Percentiles rank a stretch among this genome's conserved stretches.
phyloP scores from a whole-genome alignment of 2,888 invertebrate species.

The Agrilus biguttatus region DNA sequence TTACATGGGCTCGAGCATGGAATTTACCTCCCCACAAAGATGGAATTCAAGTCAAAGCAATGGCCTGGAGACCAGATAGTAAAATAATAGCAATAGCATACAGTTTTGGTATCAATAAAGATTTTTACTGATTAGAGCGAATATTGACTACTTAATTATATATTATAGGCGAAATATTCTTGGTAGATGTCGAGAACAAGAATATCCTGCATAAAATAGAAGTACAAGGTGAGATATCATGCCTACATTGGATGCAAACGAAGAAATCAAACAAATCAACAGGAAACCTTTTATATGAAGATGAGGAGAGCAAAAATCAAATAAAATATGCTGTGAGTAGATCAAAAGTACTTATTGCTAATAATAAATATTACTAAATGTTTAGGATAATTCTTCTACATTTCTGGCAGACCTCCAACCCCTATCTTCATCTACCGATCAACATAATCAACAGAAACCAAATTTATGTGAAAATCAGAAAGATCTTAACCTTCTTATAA shows the following conservation, averaged over 20 bases:
- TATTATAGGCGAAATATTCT: constrained; percentile 45
- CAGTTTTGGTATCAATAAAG: constrained; percentile 42
- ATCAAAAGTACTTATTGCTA: too few species aligned
- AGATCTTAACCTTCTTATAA: constrained; percentile 59
- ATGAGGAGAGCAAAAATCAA: constrained; percentile 19
- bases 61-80: constrained; percentile 92
- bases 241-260: constrained; percentile 51
- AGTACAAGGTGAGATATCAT: constrained; percentile 49
- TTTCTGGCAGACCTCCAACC: constrained; percentile 38
- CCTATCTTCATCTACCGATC: constrained; percentile 32
- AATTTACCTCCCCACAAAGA: constrained; percentile 63
- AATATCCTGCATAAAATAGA: constrained; percentile 54
- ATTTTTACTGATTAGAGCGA: not conserved
- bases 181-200: constrained; percentile 79
- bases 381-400: constrained; percentile 26
- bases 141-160: not conserved
- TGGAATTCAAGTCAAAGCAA: constrained; percentile 54
- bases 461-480: constrained; percentile 46
- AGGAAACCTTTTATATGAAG: constrained; percentile 7
- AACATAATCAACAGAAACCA: constrained; percentile 39
- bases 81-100: constrained; percentile 67
- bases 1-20: constrained; percentile 92
- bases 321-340: constrained; percentile 22
- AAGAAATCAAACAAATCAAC: constrained; percentile 15
- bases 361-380: not conserved